These are phyloP conservation scores for Anisognathus igniventris DNA, from an alignment of 2,797 vertebrate genomes.

Conservation along the genomic window DNA sequence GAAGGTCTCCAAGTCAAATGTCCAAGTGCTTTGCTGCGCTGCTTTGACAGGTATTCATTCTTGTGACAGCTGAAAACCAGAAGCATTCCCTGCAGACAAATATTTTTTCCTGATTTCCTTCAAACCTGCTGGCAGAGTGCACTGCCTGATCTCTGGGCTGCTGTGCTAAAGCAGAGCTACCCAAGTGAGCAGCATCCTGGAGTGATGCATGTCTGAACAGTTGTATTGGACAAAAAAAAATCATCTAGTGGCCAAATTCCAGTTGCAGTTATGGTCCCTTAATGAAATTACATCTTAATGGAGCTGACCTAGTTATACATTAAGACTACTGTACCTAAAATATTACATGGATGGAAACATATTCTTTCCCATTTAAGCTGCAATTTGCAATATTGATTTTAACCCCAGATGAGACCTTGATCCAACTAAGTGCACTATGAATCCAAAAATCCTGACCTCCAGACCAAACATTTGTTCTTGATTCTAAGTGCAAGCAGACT, in stretches of 20 bases:
- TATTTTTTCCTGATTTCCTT: neutral
- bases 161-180: neutral
- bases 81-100: neutral
- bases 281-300: slow-evolving; percentile 67
- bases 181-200: neutral
- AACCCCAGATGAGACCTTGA: slow-evolving; percentile 66
- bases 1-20: neutral
- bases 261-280: slow-evolving; percentile 9
- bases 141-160: neutral
- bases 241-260: slow-evolving; percentile 13
- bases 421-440: slow-evolving; percentile 60
- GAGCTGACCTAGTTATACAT: slow-evolving; percentile 54
- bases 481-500: neutral
- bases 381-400: slow-evolving; percentile 73
- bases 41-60: neutral
- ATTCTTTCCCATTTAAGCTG: slow-evolving; percentile 62
- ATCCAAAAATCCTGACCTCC: slow-evolving; percentile 63
- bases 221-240: neutral
- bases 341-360: slow-evolving; percentile 47
- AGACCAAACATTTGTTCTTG: slow-evolving; percentile 58
- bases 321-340: slow-evolving; percentile 59
- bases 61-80: neutral
- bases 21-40: neutral
- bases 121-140: neutral
- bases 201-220: neutral